A percentile compares a stretch with the other conserved stretches of the same genome.
phyloP scores from a whole-genome alignment of 2,888 invertebrate genomes.

The Spatulosminthurus flaviceps region DNA sequence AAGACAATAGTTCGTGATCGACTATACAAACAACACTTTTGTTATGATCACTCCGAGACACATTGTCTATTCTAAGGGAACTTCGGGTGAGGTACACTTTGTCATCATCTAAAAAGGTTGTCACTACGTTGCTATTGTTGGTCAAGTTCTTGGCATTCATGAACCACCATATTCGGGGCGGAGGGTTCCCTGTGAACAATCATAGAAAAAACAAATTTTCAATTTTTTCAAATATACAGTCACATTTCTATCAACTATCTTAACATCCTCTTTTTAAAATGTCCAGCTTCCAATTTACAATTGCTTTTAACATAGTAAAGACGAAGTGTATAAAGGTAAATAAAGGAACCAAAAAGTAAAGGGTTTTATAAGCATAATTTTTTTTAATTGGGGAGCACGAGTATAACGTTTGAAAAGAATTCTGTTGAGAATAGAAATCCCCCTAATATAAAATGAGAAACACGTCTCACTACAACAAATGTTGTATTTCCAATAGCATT shows the following conservation, averaged over 20 bases:
- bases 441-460: not conserved
- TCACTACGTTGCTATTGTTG: constrained; percentile 58
- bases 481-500: not conserved
- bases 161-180: constrained; percentile 62
- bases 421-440: not conserved
- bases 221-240: no score
- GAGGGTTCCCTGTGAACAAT: constrained; percentile 48
- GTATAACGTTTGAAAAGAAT: no score
- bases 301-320: no score
- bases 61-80: constrained; percentile 76
- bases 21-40: constrained; percentile 85
- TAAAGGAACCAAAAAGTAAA: no score
- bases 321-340: no score
- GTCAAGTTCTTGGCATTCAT: constrained; percentile 60
- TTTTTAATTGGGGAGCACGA: no score
- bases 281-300: no score
- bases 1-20: constrained; percentile 73
- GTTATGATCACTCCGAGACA: constrained; percentile 85
- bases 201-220: not conserved
- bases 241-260: no score
- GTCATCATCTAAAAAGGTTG: constrained; percentile 62
- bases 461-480: not conserved
- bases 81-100: constrained; percentile 67
- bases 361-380: no score
- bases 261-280: no score